Evolutionary conservation across 2,113 vertebrate genomes (phyloP), one percentile per base, ranked within the genome.

Genomic region (Chionodraco myersi): DNA sequence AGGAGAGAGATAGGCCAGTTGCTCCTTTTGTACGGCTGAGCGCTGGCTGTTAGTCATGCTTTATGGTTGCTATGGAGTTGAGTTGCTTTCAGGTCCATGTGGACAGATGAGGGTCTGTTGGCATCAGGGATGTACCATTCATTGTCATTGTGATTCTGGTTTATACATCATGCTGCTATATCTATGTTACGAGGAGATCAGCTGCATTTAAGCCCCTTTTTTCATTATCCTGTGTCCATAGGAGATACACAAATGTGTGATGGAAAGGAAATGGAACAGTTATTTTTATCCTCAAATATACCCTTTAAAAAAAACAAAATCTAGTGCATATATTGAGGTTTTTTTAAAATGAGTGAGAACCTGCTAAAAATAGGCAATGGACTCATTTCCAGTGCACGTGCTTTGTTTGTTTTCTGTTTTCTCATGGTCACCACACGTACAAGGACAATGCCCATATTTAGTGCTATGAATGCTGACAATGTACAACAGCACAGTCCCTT

Each of bases 11-110:
- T 1, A 18, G 57, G 47, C 45, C 59, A 51, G 66, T 56, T 80
- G 76, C 72, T 74, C 23, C n/a, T 73, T 58, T 83, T 76, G 59
- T 62, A 52, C 23, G 11, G 12, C 66, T 52, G 45, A 45, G 30
- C 41, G 18, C 30, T 21, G 71, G 26, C 72, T 68, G 16, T 78
- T 64, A 57, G 54, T 77, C 64, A 70, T 56, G 21, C 57, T 56
- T 10, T 41, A 4, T 70, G 48, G 49, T 68, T 49, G 48, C 52
- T 30, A 10, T 45, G 26, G 34, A 68, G 18, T 57, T 56, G 59
- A 59, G 47, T 61, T 57, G 44, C 52, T 67, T 61, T 41, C 18
- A 6, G 26, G 10, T 64, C 21, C 14, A 45, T 66, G n/a, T 30
- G 9, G 36, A 62, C 58, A 56, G 49, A 48, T 49, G 51, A 61